Evolutionary conservation across 2,888 invertebrate genomes (phyloP).

Genomic region (Netelia virgata): DNA sequence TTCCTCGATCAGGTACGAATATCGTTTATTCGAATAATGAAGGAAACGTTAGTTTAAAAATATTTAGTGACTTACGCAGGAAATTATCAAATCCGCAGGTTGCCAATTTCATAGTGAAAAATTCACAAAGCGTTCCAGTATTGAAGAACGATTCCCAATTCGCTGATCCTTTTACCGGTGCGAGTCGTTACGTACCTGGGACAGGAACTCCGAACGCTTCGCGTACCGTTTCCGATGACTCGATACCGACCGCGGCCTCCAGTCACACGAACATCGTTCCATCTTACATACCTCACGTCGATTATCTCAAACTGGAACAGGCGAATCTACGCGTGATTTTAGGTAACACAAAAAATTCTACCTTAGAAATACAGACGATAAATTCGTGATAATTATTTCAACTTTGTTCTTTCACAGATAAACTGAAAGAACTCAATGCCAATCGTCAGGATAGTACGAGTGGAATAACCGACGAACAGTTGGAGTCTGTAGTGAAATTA

Average conservation of each 20-base stretch:
- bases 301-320: slow-evolving; percentile 91
- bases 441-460: slow-evolving; percentile 86
- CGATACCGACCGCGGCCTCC: slow-evolving; percentile 74
- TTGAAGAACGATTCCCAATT: slow-evolving; percentile 78
- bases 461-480: slow-evolving; percentile 86
- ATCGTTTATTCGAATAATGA: not conserved
- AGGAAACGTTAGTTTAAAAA: slow-evolving; percentile 4
- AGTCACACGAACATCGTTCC: slow-evolving; percentile 50
- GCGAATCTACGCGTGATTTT: slow-evolving; percentile 91
- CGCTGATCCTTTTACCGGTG: slow-evolving; percentile 90
- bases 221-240: slow-evolving; percentile 79
- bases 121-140: slow-evolving; percentile 86
- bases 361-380: slow-evolving; percentile 8
- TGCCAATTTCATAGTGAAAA: slow-evolving; percentile 96
- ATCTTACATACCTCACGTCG: slow-evolving; percentile 85
- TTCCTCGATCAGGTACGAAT: slow-evolving; percentile 91
- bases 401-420: slow-evolving; percentile 76
- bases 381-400: slow-evolving; percentile 30
- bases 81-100: slow-evolving; percentile 85
- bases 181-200: slow-evolving; percentile 89
- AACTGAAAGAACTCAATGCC: slow-evolving; percentile 89
- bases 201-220: slow-evolving; percentile 76
- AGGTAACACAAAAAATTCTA: slow-evolving; percentile 85
- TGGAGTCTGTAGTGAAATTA: slow-evolving; percentile 89
- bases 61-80: not conserved